These are phyloP conservation scores for Menura novaehollandiae DNA, from an alignment of 2,113 vertebrate genomes.

Conservation along the genomic window DNA sequence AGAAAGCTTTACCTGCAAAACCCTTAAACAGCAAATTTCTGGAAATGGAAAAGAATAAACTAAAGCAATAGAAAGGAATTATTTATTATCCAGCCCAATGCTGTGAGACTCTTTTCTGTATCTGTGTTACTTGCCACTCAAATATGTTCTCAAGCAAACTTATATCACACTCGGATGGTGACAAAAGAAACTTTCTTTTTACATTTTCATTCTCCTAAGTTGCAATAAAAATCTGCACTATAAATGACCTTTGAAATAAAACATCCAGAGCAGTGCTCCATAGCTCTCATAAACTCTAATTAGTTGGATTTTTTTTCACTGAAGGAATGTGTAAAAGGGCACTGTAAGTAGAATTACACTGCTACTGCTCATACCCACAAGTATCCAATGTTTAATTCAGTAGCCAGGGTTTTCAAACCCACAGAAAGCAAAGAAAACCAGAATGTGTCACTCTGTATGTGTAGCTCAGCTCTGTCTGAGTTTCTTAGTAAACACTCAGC, in stretches of 20 bases:
- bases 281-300: background rate
- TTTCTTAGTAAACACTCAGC: background rate
- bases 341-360: background rate
- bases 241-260: constrained; percentile 31
- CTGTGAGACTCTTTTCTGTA: background rate
- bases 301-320: background rate
- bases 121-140: background rate
- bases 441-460: background rate
- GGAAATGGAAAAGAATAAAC: background rate
- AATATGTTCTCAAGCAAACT: background rate
- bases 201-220: background rate
- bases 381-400: background rate
- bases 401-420: background rate
- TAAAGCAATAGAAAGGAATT: background rate
- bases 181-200: background rate
- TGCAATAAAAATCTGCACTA: background rate
- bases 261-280: background rate
- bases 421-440: background rate
- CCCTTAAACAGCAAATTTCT: background rate
- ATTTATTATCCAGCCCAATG: background rate
- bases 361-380: background rate
- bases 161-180: background rate
- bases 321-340: background rate
- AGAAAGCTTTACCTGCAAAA: background rate
- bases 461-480: background rate